Base-by-base conservation (phyloP, 2,113 vertebrate genomes). In the Vidua chalybeata region DNA sequence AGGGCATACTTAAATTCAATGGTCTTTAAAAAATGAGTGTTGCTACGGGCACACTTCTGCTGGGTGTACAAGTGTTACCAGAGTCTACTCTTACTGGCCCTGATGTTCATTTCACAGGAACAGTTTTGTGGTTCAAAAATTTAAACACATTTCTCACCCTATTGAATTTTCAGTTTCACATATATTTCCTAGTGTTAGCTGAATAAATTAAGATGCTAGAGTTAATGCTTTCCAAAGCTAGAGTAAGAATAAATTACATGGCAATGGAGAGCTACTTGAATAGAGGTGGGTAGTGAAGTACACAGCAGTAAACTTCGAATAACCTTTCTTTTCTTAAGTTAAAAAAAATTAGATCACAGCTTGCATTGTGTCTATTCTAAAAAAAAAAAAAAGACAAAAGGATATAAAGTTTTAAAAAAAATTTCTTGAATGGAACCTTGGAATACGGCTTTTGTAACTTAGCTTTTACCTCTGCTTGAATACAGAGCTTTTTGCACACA, bases 1-100 rank as follows among this genome's bases (percentile, higher is more conserved):
- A 87, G 37, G 46, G 5, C 43, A 21, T 90, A 64, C 59, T 92
- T 91, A 88, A 83, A 78, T 71, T 72, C 24, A 68, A 77, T 66
- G 37, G 78, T 54, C 73, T 88, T 95, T 77, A 43, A 59, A 83
- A 91, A 93, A 35, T 31, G 14, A 7, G 9, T 78, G 14, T 84
- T 89, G 8, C 26, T 73, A 6, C 0, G 0, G 66, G 2, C 35
- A n/a, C 43, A 6, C 12, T 83, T 64, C 18, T 71, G 43, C 41
- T 49, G 1, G 0, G 13, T 37, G 19, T 63, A 11, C 0, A 2
- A 51, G 21, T 13, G 12, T 59, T 46, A 74, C 17, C 27, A 39
- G 61, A 51, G 33, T 52, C 35, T 61, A 1, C 55, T 15, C 43
- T 82, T 45, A 9, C 10, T 31, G 17, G 8, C 81, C 56, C 37